These are phyloP conservation scores for Dryobates pubescens DNA, from an alignment of 2,797 vertebrate genomes.

Conservation along the genomic window DNA sequence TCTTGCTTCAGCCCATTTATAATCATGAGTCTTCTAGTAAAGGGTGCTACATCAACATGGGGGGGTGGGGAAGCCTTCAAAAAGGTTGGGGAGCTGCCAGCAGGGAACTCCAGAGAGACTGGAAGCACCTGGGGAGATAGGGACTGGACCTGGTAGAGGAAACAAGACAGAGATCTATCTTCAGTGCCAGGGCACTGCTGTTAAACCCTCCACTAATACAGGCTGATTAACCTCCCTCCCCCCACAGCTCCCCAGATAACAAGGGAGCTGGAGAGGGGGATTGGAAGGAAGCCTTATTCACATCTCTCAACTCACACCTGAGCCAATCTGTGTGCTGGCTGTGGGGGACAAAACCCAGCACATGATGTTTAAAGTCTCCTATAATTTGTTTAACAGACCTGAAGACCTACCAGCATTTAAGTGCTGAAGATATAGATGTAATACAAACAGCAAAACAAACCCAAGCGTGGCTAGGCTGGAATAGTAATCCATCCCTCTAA, in stretches of 20 bases:
- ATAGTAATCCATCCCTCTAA: slow-evolving; percentile 15
- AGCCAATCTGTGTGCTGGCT: fast-evolving
- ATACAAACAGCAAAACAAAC: slow-evolving; percentile 14
- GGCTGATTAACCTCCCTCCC: not conserved
- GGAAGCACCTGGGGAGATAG: not conserved
- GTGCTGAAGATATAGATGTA: not conserved
- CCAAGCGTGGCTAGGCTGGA: not conserved
- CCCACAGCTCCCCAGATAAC: not conserved
- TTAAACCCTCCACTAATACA: not conserved
- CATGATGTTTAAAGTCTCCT: not conserved
- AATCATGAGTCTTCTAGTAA: not conserved
- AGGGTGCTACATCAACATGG: not conserved
- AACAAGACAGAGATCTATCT: not conserved
- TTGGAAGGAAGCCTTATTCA: not conserved
- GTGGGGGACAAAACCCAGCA: not conserved
- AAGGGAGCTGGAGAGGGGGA: not conserved
- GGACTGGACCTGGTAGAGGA: not conserved
- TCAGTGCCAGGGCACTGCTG: not conserved
- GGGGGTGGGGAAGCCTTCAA: not conserved
- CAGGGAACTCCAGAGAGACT: not conserved
- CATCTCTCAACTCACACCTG: not conserved
- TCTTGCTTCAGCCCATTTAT: not conserved
- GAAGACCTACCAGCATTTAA: not conserved
- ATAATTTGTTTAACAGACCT: slow-evolving; percentile 22
- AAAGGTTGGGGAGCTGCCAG: not conserved